phyloP scores from a whole-genome alignment of 2,888 invertebrate genomes.

The Andrena hattorfiana region DNA sequence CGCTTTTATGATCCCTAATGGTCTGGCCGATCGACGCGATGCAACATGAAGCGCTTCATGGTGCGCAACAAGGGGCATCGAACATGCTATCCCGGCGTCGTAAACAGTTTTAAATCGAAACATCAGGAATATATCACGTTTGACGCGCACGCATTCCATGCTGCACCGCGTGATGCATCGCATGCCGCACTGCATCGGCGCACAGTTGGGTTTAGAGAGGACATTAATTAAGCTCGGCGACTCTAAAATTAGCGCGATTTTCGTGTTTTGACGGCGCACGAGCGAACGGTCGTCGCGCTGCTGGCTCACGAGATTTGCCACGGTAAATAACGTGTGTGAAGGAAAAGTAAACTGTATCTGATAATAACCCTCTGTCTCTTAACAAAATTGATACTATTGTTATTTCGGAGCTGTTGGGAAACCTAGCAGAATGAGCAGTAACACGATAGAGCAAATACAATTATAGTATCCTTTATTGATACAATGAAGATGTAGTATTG shows the following conservation, averaged over 20 bases:
- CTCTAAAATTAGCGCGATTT: slow-evolving; percentile 36
- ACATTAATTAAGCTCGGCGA: slow-evolving; percentile 54
- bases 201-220: slow-evolving; percentile 16
- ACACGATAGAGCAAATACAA: too few species aligned
- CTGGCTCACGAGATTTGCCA: slow-evolving; percentile 25
- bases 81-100: slow-evolving; percentile 44
- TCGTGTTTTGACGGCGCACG: slow-evolving; percentile 16
- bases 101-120: slow-evolving; percentile 70
- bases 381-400: background rate
- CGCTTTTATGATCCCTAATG: slow-evolving; percentile 61
- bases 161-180: slow-evolving; percentile 62
- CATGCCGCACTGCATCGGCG: slow-evolving; percentile 50
- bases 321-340: slow-evolving; percentile 8
- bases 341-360: slow-evolving; percentile 9
- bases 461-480: too few species aligned
- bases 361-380: background rate
- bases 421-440: too few species aligned
- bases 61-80: slow-evolving; percentile 52
- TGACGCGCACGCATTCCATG: slow-evolving; percentile 68
- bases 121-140: slow-evolving; percentile 72
- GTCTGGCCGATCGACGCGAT: slow-evolving; percentile 36
- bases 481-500: too few species aligned
- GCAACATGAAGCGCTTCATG: slow-evolving; percentile 43
- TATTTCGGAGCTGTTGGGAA: too few species aligned
- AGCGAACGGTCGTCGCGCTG: background rate